A percentile compares a stretch with the other conserved stretches of the same genome.
phyloP scores from a whole-genome alignment of 2,888 invertebrate genomes.

The Xylota sylvarum region DNA sequence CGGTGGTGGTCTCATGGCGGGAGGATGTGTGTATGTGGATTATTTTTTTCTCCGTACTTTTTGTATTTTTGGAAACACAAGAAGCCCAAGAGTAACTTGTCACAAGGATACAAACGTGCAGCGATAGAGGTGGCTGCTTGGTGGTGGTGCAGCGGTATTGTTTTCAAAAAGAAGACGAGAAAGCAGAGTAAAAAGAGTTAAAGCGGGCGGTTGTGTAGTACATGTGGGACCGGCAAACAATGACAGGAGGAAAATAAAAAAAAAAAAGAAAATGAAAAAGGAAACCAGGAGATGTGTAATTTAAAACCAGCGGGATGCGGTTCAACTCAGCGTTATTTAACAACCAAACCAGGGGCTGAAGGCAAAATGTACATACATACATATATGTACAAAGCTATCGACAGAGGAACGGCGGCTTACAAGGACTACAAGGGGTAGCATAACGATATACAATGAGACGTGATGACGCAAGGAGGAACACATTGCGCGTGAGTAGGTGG shows the following conservation, averaged over 20 bases:
- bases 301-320: slow-evolving; percentile 70
- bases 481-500: slow-evolving; percentile 23
- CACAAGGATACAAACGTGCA: slow-evolving; percentile 69
- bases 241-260: neutral
- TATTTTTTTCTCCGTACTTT: slow-evolving; percentile 4
- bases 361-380: slow-evolving; percentile 12
- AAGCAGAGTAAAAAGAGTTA: slow-evolving; percentile 26
- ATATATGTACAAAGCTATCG: slow-evolving; percentile 7
- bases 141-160: slow-evolving; percentile 52
- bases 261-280: slow-evolving; percentile 19
- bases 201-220: slow-evolving; percentile 42
- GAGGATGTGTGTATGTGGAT: slow-evolving; percentile 6
- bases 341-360: slow-evolving; percentile 27
- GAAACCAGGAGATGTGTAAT: slow-evolving; percentile 62
- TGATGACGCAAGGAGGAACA: slow-evolving; percentile 37
- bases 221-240: slow-evolving; percentile 63
- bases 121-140: slow-evolving; percentile 25
- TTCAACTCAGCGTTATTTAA: slow-evolving; percentile 43
- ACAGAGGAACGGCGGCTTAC: slow-evolving; percentile 22
- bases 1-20: slow-evolving; percentile 51
- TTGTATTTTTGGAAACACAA: slow-evolving; percentile 38
- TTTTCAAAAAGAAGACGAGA: slow-evolving; percentile 18
- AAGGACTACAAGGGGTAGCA: neutral
- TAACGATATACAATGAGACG: slow-evolving; percentile 14
- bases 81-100: slow-evolving; percentile 45